phyloP scores from a whole-genome alignment of 2,797 vertebrate genomes.

The Phrynocephalus vlangalii region DNA sequence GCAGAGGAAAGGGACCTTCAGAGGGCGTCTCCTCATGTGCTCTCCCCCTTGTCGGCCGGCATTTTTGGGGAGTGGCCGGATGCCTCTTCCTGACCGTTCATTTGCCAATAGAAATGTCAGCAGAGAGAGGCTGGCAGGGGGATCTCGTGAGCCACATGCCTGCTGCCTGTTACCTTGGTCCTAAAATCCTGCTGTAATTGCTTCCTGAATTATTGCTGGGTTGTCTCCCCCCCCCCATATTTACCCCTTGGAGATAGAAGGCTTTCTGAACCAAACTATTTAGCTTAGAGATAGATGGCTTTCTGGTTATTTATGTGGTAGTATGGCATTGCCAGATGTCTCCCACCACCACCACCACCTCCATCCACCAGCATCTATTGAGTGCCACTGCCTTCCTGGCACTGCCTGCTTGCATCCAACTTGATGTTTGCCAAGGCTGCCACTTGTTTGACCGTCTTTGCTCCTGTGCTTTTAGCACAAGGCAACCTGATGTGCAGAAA shows the following conservation, averaged over 20 bases:
- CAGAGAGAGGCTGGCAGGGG: neutral
- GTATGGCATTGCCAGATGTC: too few relatives aligned
- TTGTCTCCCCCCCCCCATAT: too few relatives aligned
- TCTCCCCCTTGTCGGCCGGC: neutral
- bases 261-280: too few relatives aligned
- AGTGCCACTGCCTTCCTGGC: neutral
- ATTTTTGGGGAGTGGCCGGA: neutral
- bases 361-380: neutral
- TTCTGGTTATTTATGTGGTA: neutral
- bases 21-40: neutral
- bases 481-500: too few relatives aligned
- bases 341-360: neutral
- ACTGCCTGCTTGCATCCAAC: neutral
- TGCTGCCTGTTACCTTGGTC: neutral
- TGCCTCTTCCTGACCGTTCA: neutral
- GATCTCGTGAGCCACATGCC: neutral
- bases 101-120: neutral
- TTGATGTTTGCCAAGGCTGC: conserved; percentile 4
- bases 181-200: neutral
- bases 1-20: neutral
- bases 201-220: neutral
- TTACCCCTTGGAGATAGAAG: too few relatives aligned
- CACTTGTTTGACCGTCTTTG: neutral
- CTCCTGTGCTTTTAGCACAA: neutral
- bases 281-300: neutral